Conservation (phyloP, 2,797 vertebrate species). For the Myotis planiceps region DNA sequence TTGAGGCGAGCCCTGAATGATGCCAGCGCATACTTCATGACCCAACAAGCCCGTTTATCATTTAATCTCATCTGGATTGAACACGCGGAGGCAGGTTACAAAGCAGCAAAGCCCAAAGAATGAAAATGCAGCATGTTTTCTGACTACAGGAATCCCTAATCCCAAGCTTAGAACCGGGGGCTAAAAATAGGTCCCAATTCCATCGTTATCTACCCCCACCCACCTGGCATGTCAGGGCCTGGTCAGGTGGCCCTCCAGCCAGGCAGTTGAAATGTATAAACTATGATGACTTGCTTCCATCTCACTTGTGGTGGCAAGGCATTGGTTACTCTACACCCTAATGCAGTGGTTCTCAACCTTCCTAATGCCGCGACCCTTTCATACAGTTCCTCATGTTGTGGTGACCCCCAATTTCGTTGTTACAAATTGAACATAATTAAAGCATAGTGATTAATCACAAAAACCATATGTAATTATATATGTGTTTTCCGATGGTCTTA, state of each 20-base stretch:
- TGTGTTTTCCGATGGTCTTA: too few species aligned
- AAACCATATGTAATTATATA: too few species aligned
- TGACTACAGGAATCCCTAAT: slow-evolving; percentile 56
- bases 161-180: not conserved
- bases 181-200: slow-evolving; percentile 49
- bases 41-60: slow-evolving; percentile 69
- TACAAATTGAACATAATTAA: too few species aligned
- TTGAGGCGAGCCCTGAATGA: slow-evolving; percentile 43
- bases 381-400: too few species aligned
- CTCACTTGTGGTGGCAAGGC: not conserved
- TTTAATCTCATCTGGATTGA: slow-evolving; percentile 79
- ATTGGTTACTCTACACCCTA: not conserved
- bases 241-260: not conserved
- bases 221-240: not conserved
- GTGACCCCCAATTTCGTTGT: too few species aligned
- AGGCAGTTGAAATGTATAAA: not conserved
- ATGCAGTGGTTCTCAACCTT: too few species aligned
- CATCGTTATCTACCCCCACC: not conserved
- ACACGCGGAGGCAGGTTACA: slow-evolving; percentile 50
- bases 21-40: slow-evolving; percentile 63
- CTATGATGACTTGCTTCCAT: not conserved
- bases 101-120: slow-evolving; percentile 57
- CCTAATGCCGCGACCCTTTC: too few species aligned
- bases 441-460: too few species aligned
- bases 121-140: slow-evolving; percentile 59